phyloP scores from a whole-genome alignment of 1,140 invertebrate species.

The Drosophila bocki region DNA sequence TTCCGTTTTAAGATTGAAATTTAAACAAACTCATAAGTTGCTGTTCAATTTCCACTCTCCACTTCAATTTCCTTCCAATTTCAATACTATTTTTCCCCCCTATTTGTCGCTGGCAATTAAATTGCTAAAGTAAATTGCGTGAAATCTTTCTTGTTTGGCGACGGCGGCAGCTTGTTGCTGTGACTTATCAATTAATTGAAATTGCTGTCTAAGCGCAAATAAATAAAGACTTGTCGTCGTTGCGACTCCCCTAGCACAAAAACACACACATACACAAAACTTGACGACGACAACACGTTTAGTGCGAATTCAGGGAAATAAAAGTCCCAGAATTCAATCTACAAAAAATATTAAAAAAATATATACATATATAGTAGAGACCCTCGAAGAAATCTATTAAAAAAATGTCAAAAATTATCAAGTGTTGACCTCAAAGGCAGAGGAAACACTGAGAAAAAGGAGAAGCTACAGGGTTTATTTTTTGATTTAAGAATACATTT shows the following conservation, averaged over 20 bases:
- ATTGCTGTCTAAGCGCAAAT: constrained; percentile 79
- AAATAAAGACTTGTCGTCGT: constrained; percentile 60
- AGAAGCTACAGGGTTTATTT: background rate
- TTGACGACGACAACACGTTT: constrained; percentile 35
- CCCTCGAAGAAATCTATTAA: constrained; percentile 22
- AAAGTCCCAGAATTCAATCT: constrained; percentile 1
- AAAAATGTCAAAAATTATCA: constrained; percentile 42
- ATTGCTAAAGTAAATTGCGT: constrained; percentile 67
- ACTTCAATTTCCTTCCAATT: constrained; percentile 3
- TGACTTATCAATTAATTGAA: constrained; percentile 83
- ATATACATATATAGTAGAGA: background rate
- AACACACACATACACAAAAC: constrained; percentile 10
- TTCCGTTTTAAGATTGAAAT: background rate
- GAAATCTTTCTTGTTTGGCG: constrained; percentile 52
- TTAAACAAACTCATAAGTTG: background rate
- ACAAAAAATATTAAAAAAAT: background rate
- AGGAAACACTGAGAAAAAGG: background rate
- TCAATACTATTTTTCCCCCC: constrained; percentile 14
- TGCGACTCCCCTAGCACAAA: constrained; percentile 5
- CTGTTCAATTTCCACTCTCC: constrained; percentile 9
- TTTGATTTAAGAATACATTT: no score
- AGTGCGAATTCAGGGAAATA: constrained; percentile 23
- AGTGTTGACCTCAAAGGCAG: constrained; percentile 24
- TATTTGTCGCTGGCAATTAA: constrained; percentile 78
- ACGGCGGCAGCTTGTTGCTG: constrained; percentile 23